These are phyloP conservation scores for Phenganax marumi DNA, from an alignment of 92 coral and sea anemone genomes.

Conservation along the genomic window DNA sequence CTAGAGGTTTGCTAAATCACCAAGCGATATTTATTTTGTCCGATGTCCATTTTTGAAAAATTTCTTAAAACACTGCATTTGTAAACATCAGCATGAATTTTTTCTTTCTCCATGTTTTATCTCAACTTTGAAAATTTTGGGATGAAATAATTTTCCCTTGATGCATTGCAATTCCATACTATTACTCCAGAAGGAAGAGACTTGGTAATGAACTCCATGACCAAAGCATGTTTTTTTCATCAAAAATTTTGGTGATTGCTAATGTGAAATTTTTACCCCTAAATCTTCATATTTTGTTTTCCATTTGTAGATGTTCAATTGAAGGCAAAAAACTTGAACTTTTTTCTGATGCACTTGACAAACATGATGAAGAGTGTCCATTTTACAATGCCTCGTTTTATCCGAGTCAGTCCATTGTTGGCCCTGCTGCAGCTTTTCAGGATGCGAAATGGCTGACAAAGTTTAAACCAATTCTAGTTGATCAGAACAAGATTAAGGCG, in stretches of 20 bases:
- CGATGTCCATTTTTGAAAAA: too few species aligned
- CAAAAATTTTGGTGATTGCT: background rate
- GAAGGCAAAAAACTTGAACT: constrained; percentile 84
- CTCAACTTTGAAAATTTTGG: too few species aligned
- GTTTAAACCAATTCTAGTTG: constrained; percentile 68
- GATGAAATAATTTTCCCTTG: too few species aligned
- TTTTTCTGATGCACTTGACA: constrained; percentile 80
- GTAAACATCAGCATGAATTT: too few species aligned
- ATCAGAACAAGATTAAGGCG: constrained; percentile 67
- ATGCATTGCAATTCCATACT: too few species aligned
- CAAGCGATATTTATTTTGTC: too few species aligned
- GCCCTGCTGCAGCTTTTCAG: constrained; percentile 71
- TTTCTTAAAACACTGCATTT: too few species aligned
- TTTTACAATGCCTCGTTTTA: constrained; percentile 70
- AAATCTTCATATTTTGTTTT: background rate
- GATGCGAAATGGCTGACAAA: constrained; percentile 82
- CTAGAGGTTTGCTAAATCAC: too few species aligned
- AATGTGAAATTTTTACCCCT: background rate
- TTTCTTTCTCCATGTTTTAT: too few species aligned
- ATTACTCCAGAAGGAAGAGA: too few species aligned
- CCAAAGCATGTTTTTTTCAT: too few species aligned
- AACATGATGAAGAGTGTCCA: constrained; percentile 93
- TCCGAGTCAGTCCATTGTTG: constrained; percentile 79
- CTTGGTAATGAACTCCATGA: too few species aligned
- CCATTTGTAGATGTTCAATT: constrained; percentile 63